Percentiles rank a stretch among this genome's conserved stretches.
These are phyloP conservation scores for Desmodus rotundus DNA, from an alignment of 2,113 vertebrate species.

Conservation along the genomic window DNA sequence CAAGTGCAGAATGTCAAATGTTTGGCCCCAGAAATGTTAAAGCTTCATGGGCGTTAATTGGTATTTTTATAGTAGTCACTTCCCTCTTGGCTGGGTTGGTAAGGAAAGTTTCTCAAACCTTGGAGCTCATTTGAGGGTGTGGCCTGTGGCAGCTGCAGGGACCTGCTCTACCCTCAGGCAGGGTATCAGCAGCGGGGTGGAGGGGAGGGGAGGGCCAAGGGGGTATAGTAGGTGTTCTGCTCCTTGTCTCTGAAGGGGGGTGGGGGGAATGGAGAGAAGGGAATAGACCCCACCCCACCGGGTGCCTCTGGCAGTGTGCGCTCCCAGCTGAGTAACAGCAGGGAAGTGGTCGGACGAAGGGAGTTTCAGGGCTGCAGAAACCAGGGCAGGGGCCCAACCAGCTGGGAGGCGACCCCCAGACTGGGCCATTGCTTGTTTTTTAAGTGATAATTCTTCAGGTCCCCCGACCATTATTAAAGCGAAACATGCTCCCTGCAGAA, in stretches of 20 bases:
- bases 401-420: background rate
- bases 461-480: background rate
- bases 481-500: background rate
- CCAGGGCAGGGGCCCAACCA: background rate
- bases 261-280: rapidly evolving
- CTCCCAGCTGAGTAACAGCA: background rate
- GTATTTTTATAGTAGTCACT: background rate
- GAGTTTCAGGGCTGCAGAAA: background rate
- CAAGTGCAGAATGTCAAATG: background rate
- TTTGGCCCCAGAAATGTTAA: background rate
- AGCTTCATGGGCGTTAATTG: background rate
- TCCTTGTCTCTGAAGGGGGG: background rate
- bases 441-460: background rate
- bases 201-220: background rate
- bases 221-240: background rate
- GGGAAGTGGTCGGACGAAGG: background rate
- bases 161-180: background rate
- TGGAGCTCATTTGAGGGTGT: rapidly evolving
- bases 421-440: background rate
- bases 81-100: background rate
- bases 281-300: background rate
- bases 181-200: background rate
- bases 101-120: background rate
- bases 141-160: background rate
- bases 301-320: rapidly evolving